Conservation (phyloP, 1,140 invertebrate species). For the Mya arenaria region DNA sequence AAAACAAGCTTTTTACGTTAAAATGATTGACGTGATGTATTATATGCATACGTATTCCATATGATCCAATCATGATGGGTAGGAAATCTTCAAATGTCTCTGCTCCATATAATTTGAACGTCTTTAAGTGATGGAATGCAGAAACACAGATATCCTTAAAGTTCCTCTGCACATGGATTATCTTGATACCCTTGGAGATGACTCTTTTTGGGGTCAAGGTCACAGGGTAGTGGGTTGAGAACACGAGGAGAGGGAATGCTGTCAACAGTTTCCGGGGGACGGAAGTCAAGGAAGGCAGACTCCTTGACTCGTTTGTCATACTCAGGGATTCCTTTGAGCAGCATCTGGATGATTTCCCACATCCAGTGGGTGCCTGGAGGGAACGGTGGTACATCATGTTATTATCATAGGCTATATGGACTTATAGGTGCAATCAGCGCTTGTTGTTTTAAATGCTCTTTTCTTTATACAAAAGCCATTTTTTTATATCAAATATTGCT, state of each 20-base stretch:
- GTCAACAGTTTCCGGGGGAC: constrained; percentile 23
- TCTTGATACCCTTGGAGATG: constrained; percentile 49
- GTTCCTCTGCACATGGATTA: constrained; percentile 62
- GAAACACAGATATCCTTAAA: constrained; percentile 68
- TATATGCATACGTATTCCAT: background rate
- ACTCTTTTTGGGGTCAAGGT: constrained; percentile 28
- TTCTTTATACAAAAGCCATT: no score
- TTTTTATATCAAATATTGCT: no score
- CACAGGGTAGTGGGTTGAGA: constrained; percentile 59
- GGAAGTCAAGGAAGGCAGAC: constrained; percentile 54
- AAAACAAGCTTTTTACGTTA: no score
- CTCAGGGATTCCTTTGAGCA: constrained; percentile 40
- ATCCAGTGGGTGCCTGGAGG: constrained; percentile 67
- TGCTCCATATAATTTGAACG: background rate
- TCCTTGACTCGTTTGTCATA: constrained; percentile 51
- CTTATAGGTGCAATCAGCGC: no score
- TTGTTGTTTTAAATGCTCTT: no score
- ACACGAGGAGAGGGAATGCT: constrained; percentile 53
- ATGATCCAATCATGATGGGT: background rate
- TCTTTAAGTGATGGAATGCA: constrained; percentile 56
- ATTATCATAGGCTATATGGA: no score
- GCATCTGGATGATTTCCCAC: constrained; percentile 61
- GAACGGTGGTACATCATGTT: no score
- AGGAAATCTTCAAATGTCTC: background rate
- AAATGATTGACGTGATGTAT: no score